phyloP scores from a whole-genome alignment of 1,140 invertebrate species.

The Ceratoteleas bidentatus region DNA sequence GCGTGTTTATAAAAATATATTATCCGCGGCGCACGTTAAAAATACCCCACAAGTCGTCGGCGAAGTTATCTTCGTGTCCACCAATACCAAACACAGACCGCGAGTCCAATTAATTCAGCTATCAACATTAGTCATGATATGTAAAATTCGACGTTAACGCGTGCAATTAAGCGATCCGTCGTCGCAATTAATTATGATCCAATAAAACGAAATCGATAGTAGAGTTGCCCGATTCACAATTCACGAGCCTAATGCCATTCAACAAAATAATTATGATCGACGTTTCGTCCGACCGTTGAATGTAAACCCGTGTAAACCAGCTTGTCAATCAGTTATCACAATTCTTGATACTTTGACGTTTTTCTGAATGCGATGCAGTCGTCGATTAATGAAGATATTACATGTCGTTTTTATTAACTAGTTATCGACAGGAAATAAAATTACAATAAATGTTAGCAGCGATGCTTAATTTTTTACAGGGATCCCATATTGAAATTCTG shows the following conservation, averaged over 20 bases:
- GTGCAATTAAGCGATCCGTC: conserved; percentile 24
- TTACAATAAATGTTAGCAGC: no score
- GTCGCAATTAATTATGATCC: conserved; percentile 29
- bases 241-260: not conserved
- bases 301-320: no score
- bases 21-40: not conserved
- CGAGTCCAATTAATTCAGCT: conserved; percentile 21
- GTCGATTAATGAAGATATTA: no score
- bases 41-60: not conserved
- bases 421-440: no score
- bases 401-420: no score
- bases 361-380: no score
- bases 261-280: not conserved
- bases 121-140: conserved; percentile 30
- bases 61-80: conserved; percentile 6
- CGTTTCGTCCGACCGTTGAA: not conserved
- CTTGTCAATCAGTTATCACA: no score
- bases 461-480: no score
- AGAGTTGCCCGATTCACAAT: not conserved
- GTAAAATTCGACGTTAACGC: conserved; percentile 27
- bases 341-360: no score
- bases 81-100: not conserved
- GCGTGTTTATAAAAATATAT: not conserved
- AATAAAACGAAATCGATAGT: conserved; percentile 26
- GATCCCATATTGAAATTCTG: no score